A percentile compares a stretch with the other conserved stretches of the same genome.
Conservation (phyloP, 2,113 vertebrate species). For the Myanophis thanlyinensis region DNA sequence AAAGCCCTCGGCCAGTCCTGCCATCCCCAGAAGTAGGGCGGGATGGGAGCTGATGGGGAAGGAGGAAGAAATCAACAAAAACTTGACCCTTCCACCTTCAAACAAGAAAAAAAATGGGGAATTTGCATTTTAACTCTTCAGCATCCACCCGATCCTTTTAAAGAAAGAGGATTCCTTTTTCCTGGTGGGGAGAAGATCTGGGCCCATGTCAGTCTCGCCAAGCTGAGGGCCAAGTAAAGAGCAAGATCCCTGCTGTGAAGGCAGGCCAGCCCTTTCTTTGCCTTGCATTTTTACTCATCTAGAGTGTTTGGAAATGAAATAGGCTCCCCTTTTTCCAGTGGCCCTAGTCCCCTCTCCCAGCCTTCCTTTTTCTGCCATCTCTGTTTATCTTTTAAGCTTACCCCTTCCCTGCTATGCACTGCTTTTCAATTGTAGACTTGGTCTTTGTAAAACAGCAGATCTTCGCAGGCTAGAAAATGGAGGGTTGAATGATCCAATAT, state of each 20-base stretch:
- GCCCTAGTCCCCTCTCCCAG: constrained; percentile 10
- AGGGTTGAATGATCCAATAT: constrained; percentile 5
- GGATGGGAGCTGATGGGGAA: constrained; percentile 37
- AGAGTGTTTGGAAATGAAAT: constrained; percentile 53
- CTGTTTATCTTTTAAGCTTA: background rate
- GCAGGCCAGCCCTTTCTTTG: constrained; percentile 52
- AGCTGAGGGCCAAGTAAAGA: constrained; percentile 41
- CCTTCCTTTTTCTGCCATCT: background rate
- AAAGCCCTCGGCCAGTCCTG: constrained; percentile 71
- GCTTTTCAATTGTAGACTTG: background rate
- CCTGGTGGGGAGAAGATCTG: constrained; percentile 59
- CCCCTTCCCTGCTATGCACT: background rate
- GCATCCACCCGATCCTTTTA: constrained; percentile 33
- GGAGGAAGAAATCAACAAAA: constrained; percentile 71
- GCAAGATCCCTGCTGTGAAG: constrained; percentile 65
- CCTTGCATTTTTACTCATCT: constrained; percentile 51
- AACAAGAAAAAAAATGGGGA: constrained; percentile 67
- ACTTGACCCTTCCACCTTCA: constrained; percentile 72
- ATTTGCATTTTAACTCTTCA: constrained; percentile 78
- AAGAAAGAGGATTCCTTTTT: constrained; percentile 48
- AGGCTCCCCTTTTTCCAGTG: constrained; percentile 34
- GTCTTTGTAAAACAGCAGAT: constrained; percentile 1
- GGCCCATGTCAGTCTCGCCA: constrained; percentile 44
- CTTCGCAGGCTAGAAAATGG: constrained; percentile 8
- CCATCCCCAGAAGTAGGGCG: constrained; percentile 55